Conservation (phyloP, 2,113 vertebrate species). For the Agapornis roseicollis region DNA sequence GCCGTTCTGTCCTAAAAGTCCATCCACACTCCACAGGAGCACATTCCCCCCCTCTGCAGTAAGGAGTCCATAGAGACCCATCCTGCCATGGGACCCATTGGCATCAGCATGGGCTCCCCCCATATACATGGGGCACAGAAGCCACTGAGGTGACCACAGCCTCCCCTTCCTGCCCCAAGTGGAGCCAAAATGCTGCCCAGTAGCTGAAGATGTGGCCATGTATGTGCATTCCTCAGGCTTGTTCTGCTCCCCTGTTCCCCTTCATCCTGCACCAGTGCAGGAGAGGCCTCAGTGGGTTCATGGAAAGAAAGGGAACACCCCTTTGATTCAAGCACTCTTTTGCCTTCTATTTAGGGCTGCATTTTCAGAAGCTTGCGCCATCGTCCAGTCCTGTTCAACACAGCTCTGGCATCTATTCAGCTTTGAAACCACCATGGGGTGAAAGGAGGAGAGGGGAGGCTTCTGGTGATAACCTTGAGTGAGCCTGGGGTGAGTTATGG, state of each 20-base stretch:
- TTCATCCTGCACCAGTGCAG: neutral
- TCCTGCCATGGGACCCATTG: fast-evolving
- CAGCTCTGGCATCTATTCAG: fast-evolving
- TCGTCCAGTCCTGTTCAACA: neutral
- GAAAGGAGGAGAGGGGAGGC: neutral
- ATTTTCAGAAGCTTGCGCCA: neutral
- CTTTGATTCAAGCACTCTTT: neutral
- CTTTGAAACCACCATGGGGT: neutral
- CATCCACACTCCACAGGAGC: neutral
- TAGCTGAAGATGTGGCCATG: fast-evolving
- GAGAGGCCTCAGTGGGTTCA: neutral
- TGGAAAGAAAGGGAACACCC: neutral
- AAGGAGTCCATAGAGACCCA: neutral
- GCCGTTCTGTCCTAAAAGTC: too few relatives aligned
- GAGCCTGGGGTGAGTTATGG: neutral
- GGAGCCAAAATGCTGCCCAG: neutral
- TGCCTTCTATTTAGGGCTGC: too few relatives aligned
- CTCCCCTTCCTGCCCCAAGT: fast-evolving
- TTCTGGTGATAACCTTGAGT: fast-evolving
- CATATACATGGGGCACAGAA: fast-evolving
- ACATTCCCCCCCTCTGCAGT: fast-evolving
- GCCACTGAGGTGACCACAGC: fast-evolving
- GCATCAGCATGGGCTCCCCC: too few relatives aligned
- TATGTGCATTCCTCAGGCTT: fast-evolving
- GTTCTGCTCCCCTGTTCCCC: neutral